These are phyloP conservation scores for Zaprionus camerounensis DNA, from an alignment of 1,140 invertebrate genomes.

Conservation along the genomic window DNA sequence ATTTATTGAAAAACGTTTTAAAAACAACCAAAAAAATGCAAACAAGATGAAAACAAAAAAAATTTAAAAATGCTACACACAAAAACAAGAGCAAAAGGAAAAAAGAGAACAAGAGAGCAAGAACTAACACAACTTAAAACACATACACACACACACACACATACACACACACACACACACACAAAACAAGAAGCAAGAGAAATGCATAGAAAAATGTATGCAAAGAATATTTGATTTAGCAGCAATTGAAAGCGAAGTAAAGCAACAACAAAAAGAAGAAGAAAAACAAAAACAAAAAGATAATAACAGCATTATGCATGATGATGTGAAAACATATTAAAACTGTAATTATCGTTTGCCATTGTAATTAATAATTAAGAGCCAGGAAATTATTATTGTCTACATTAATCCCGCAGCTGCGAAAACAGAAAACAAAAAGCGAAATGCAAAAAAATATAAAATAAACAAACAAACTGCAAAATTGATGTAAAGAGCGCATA, in stretches of 20 bases:
- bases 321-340: slow-evolving; percentile 29
- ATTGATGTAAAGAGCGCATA: slow-evolving; percentile 14
- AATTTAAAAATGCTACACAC: slow-evolving; percentile 20
- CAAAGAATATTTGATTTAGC: slow-evolving; percentile 30
- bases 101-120: slow-evolving; percentile 3
- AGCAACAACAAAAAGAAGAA: background rate
- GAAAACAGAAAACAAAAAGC: slow-evolving; percentile 3
- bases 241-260: slow-evolving; percentile 17
- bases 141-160: slow-evolving; percentile 1
- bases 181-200: background rate
- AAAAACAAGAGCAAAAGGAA: slow-evolving; percentile 12
- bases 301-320: slow-evolving; percentile 11
- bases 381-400: slow-evolving; percentile 25
- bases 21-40: slow-evolving; percentile 53
- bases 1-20: slow-evolving; percentile 53
- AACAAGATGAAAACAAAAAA: slow-evolving; percentile 22
- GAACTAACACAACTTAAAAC: slow-evolving; percentile 35
- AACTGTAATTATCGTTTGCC: slow-evolving; percentile 50
- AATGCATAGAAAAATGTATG: slow-evolving; percentile 12
- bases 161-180: background rate
- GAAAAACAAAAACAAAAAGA: slow-evolving; percentile 9
- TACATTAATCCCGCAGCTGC: slow-evolving; percentile 20
- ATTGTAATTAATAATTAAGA: slow-evolving; percentile 53
- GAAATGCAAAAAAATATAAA: slow-evolving; percentile 9
- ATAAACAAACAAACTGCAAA: slow-evolving; percentile 15